Base-by-base conservation (phyloP, 2,113 vertebrate species). In the Amphilophus citrinellus region DNA sequence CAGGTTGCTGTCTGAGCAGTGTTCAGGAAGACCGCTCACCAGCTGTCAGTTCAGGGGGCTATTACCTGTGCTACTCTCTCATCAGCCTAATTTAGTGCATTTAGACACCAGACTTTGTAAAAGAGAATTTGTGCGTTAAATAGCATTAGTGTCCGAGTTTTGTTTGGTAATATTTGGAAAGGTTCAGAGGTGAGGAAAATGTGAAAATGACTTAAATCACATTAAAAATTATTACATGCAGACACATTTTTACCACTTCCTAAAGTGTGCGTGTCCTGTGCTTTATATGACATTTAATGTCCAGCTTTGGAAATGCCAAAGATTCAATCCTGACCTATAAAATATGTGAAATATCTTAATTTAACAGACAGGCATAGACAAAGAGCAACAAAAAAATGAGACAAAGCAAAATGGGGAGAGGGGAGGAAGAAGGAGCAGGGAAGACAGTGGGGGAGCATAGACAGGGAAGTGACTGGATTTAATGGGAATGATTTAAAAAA, bases 361-460 rank as follows among this genome's bases (percentile, higher is more conserved):
- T 61, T 9, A 61, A 50, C 44, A 71, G 37, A 59, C 73, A 59
- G 35, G 6, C 11, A 24, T 10, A n/a, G 6, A 56, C 57, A 35
- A 50, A 60, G 57, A 77, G 22, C 57, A 18, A 58, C 22, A 77
- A 60, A 42, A 39, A 3, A 50, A 50, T 0, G 1, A 35, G 0
- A 60, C 42, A 35, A 0, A 42, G 75, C 5, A 1, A 59, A 76
- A 76, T 5, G 7, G 37, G 7, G 17, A 39, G 22, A 24, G 1
- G 56, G 8, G 27, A 50, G 24, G 63, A 81, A 60, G 66, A 73
- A 73, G 35, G 56, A 32, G 68, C 17, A 32, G 47, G 68, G 68
- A 37, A 73, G 7, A 80, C 24, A 6, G 15, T 1, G 0, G 0
- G 61, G 20, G 56, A 60, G 8, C 3, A 58, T 42, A 59, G 42